Conservation (phyloP, 1,140 invertebrate species). For the Aleiodes sp. region DNA sequence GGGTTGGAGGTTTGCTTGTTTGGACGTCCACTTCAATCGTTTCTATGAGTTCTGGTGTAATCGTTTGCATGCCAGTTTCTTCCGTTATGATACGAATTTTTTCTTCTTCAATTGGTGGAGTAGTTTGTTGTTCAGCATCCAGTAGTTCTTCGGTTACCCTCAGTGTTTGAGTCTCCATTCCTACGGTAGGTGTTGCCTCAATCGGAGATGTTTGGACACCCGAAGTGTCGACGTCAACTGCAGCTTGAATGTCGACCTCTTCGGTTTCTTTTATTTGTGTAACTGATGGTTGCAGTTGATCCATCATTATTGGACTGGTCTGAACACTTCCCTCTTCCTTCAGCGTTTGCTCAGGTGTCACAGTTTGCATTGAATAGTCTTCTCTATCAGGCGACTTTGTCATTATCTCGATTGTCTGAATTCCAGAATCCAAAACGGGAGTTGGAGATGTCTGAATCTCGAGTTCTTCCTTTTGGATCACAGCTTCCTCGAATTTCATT, state of each 20-base stretch:
- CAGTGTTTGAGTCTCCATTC: constrained; percentile 53
- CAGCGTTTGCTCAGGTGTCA: constrained; percentile 33
- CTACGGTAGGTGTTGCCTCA: constrained; percentile 36
- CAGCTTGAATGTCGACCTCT: constrained; percentile 51
- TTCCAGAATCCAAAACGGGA: constrained; percentile 43
- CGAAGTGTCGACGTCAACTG: constrained; percentile 36
- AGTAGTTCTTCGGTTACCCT: constrained; percentile 29
- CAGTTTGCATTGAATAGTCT: constrained; percentile 53
- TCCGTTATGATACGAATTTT: constrained; percentile 20
- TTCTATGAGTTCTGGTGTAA: constrained; percentile 6
- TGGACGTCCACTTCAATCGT: constrained; percentile 32
- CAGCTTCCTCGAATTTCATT: constrained; percentile 12
- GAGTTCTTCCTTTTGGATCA: constrained; percentile 41
- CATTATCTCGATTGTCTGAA: constrained; percentile 43
- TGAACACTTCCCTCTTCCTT: constrained; percentile 49
- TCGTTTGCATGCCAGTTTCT: constrained; percentile 39
- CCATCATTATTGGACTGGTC: constrained; percentile 51
- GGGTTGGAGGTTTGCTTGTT: constrained; percentile 30
- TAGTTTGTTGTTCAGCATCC: constrained; percentile 47
- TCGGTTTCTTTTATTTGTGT: constrained; percentile 48
- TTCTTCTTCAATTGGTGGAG: constrained; percentile 31
- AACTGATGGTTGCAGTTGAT: constrained; percentile 46
- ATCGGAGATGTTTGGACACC: constrained; percentile 50
- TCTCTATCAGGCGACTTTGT: constrained; percentile 45
- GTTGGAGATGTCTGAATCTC: constrained; percentile 69